Evolutionary conservation across 92 coral and sea anemone species (phyloP), one percentile per base, ranked within the genome.

Genomic region (Umimayanthus kanabou): DNA sequence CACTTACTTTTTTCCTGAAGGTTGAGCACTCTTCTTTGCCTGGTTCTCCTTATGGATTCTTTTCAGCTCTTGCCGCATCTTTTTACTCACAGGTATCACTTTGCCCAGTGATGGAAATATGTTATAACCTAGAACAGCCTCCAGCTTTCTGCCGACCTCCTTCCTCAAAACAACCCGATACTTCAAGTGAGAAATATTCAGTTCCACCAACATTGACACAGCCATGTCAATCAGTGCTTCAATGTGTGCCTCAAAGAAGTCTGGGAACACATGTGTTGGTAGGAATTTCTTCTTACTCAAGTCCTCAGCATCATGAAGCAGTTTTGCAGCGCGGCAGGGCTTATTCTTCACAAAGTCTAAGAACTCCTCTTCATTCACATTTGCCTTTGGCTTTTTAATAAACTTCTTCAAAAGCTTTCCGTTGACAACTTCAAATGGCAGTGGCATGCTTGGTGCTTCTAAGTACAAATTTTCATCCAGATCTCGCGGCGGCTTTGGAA

Each of bases 381-480:
- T 30, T 42, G 77, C 5, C 64, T 82, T 82, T 11, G 86, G 86
- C 25, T 82, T 82, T 30, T 66, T 82, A 50, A 67, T 69, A 65
- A 58, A 65, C 58, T 67, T 82, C 42, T 13, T 39, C 30, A 69
- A 23, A 16, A 82, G 77, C 64, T n/a, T 82, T 67, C 86, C 86
- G 69, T 25, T 82, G 40, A 82, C 76, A n/a, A 82, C 50, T 66
- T 82, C 76, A 67, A 82, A 82, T 39, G 86, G 86, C 77, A 82
- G 39, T 9, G 86, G 58, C 72, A 69, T 39, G 25, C 86, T 82
- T 16, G 86, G 86, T 69, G 76, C 86, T 25, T 67, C 72, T 14
- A 22, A 65, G 47, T 66, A 65, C 4, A 18, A 61, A 11, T 9
- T 69, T 47, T 26, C 22, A 47, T 82, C 64, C 9, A 14, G 77